A percentile compares a stretch with the other conserved stretches of the same genome.
Conservation (phyloP, 2,113 vertebrate genomes). For the Gila orcuttii region DNA sequence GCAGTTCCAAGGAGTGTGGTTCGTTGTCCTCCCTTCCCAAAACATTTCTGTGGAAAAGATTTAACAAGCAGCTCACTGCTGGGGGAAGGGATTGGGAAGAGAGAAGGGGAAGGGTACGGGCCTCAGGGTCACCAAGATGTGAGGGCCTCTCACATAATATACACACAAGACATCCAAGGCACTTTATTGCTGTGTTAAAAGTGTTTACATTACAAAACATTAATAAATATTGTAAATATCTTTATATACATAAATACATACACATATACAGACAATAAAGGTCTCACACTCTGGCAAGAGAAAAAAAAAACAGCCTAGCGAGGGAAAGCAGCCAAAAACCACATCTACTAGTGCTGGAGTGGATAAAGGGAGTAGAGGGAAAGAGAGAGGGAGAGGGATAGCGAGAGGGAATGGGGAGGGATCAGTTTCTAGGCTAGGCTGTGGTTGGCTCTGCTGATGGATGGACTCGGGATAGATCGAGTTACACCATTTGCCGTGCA, state of each 20-base stretch:
- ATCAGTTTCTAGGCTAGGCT: constrained; percentile 68
- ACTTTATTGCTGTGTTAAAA: constrained; percentile 2
- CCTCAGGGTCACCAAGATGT: constrained; percentile 63
- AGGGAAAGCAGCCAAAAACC: constrained; percentile 68
- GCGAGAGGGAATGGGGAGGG: constrained; percentile 70
- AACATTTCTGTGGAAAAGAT: constrained; percentile 65
- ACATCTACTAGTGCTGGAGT: constrained; percentile 66
- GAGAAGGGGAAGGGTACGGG: too few relatives aligned
- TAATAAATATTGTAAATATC: constrained; percentile 2
- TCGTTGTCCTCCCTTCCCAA: constrained; percentile 49
- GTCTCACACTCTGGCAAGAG: constrained; percentile 43
- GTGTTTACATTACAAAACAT: background rate
- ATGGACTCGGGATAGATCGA: constrained; percentile 84
- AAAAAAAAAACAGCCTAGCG: constrained; percentile 70
- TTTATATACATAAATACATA: constrained; percentile 1
- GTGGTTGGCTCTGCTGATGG: constrained; percentile 74
- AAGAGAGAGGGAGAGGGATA: constrained; percentile 48
- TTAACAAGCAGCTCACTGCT: constrained; percentile 57
- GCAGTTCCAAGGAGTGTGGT: constrained; percentile 7
- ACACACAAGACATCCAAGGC: background rate
- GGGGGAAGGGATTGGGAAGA: constrained; percentile 63
- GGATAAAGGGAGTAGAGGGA: constrained; percentile 49
- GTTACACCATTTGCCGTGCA: constrained; percentile 84
- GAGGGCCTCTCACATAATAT: constrained; percentile 8
- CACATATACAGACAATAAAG: constrained; percentile 21